phyloP scores from a whole-genome alignment of 2,888 invertebrate species.

The Orchestes rusci region DNA sequence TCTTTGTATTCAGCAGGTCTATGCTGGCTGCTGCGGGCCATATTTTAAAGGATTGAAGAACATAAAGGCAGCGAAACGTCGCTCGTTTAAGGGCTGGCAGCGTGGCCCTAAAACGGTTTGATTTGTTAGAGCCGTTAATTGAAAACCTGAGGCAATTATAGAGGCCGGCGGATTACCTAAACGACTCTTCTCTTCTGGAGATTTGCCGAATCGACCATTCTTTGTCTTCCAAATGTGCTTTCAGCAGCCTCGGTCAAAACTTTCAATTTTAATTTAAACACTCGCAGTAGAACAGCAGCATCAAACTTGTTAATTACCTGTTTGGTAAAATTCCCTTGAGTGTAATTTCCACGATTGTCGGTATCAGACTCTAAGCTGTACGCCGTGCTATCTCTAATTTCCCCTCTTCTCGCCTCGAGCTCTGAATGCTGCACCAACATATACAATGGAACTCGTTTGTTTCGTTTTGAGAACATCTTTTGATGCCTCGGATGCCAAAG shows the following conservation, averaged over 20 bases:
- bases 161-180: conserved; percentile 29
- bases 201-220: no score
- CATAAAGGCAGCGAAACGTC: conserved; percentile 37
- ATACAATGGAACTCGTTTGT: conserved; percentile 20
- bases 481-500: conserved; percentile 9
- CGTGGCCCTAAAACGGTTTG: conserved; percentile 44
- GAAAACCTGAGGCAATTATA: conserved; percentile 48
- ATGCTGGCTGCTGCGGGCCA: no score
- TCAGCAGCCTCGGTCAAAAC: no score
- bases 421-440: conserved; percentile 20
- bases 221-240: no score
- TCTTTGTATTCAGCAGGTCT: conserved; percentile 44
- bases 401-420: conserved; percentile 22
- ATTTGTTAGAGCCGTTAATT: conserved; percentile 50
- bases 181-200: conserved; percentile 18
- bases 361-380: conserved; percentile 37
- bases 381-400: conserved; percentile 23
- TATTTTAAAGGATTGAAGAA: conserved; percentile 45
- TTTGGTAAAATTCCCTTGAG: conserved; percentile 44
- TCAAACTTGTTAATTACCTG: conserved; percentile 47
- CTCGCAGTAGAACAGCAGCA: no score
- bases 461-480: conserved; percentile 16
- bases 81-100: conserved; percentile 33
- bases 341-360: conserved; percentile 44
- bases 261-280: no score